Percentiles rank a stretch among this genome's conserved stretches.
phyloP scores from a whole-genome alignment of 2,888 invertebrate species.

The Aradus depressus region DNA sequence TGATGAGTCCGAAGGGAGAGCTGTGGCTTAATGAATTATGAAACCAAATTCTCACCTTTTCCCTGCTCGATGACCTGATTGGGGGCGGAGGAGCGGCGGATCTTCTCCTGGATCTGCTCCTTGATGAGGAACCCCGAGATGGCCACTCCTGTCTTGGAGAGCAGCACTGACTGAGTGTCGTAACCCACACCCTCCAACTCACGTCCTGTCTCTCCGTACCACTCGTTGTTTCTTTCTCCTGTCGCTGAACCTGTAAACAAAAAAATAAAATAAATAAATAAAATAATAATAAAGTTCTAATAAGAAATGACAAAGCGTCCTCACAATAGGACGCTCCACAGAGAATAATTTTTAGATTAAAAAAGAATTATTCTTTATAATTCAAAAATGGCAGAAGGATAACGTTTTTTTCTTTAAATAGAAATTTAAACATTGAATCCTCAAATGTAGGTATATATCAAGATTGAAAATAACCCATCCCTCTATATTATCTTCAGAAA shows the following conservation, averaged over 20 bases:
- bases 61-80: not conserved
- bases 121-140: constrained; percentile 41
- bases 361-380: not conserved
- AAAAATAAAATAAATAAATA: not conserved
- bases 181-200: constrained; percentile 36
- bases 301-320: too few relatives aligned
- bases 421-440: not conserved
- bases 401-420: not conserved
- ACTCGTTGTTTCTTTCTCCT: constrained; percentile 34
- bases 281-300: too few relatives aligned
- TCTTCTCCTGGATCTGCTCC: constrained; percentile 36
- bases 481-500: not conserved
- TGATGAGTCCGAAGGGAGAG: too few relatives aligned
- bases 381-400: not conserved
- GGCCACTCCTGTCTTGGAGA: constrained; percentile 40
- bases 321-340: too few relatives aligned
- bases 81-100: not conserved
- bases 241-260: constrained; percentile 22
- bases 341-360: not conserved
- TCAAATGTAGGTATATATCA: too few relatives aligned
- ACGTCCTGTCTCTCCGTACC: constrained; percentile 40
- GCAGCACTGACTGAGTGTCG: constrained; percentile 38
- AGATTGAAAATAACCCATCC: too few relatives aligned
- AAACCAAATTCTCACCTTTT: not conserved
- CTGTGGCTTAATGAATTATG: too few relatives aligned